These are phyloP conservation scores for Notodonta ziczac DNA, from an alignment of 2,888 invertebrate genomes.

Conservation along the genomic window DNA sequence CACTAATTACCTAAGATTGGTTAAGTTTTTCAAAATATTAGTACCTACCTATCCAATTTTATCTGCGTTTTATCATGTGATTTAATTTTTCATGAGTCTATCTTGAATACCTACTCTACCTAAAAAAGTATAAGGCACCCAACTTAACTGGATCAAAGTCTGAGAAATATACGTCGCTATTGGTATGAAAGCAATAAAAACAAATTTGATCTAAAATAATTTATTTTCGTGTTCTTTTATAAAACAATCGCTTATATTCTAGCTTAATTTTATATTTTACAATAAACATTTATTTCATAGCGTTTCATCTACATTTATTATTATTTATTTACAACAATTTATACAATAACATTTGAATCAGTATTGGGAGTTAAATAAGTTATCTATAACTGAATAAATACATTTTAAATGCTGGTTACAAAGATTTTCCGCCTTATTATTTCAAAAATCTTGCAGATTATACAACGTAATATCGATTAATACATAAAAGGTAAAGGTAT, in stretches of 20 bases:
- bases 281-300: slow-evolving; percentile 69
- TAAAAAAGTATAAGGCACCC: too few species aligned
- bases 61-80: background rate
- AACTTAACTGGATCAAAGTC: background rate
- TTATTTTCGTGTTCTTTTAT: slow-evolving; percentile 79
- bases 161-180: background rate
- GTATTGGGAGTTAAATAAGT: slow-evolving; percentile 22
- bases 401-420: slow-evolving; percentile 11
- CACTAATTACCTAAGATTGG: background rate
- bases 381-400: slow-evolving; percentile 8
- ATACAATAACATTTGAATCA: slow-evolving; percentile 47
- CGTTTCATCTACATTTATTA: slow-evolving; percentile 65
- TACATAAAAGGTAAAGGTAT: background rate
- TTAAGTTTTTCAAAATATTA: background rate
- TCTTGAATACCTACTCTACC: too few species aligned
- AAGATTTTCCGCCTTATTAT: background rate
- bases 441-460: background rate
- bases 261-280: slow-evolving; percentile 69
- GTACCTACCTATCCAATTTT: background rate
- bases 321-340: slow-evolving; percentile 61
- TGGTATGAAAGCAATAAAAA: slow-evolving; percentile 24
- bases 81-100: background rate
- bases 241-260: slow-evolving; percentile 76
- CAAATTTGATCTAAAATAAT: slow-evolving; percentile 78
- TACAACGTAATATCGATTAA: background rate